Base-by-base conservation (phyloP, 2,888 invertebrate species). In the Cylindroiulus punctatus region DNA sequence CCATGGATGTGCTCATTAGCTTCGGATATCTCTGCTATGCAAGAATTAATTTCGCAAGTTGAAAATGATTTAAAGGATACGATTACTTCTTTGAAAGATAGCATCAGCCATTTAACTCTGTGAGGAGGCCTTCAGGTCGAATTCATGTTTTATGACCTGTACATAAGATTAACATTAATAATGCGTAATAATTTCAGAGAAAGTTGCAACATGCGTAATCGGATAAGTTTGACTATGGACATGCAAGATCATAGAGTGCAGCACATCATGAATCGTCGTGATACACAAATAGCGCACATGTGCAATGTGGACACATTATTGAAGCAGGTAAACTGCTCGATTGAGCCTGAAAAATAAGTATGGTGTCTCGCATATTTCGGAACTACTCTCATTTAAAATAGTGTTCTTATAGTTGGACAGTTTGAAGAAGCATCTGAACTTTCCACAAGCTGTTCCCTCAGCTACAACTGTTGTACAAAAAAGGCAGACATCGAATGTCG, bases 111-210 rank as follows among this genome's bases (percentile, higher is more conserved):
- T 83, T 22, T 83, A 83, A 83, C 83, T 83, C 19, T 42, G 83
- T 83, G 22, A 83, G 36, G 10, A 36, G 10, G 12, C 36, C n/a
- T 22, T 81, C 3, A 81, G 1, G 2, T 36, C 3, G 17, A 40
- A 17, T 36, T 83, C n/a, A 40, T 22, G 10, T 0, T 10, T 0
- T 36, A 83, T 83, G 40, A n/a, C 30, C n/a, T 36, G 22, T 10
- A 14, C 0, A 2, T 4, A 19, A 17, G 14, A 32, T 36, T 83
- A 12, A 19, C 22, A 10, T n/a, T 10, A 40, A 83, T 19, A 83
- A 83, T 36, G 36, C 12, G 26, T 26, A 65, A 36, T 36, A 83
- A 42, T 83, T 83, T 83, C 83, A 83, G 83, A 83, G 83, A 83
- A 17, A 42, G 83, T 36, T 42, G 22, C 42, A 12, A 17, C 14